These are phyloP conservation scores for Nasonia vitripennis DNA, from an alignment of 1,140 invertebrate species.

Conservation along the genomic window DNA sequence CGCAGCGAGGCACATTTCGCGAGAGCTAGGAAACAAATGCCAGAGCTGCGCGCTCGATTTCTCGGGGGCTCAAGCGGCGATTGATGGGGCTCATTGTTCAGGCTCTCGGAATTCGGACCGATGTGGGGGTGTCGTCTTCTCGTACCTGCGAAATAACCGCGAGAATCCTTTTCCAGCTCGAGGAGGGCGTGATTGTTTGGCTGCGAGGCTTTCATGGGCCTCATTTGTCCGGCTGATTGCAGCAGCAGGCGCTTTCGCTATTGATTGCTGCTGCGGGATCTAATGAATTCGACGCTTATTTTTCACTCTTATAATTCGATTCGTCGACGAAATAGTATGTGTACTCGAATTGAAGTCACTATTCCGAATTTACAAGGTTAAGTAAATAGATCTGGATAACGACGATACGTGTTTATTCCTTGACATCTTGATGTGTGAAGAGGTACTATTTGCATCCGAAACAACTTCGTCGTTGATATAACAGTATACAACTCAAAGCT, in stretches of 20 bases:
- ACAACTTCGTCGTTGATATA: too few species aligned
- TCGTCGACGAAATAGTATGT: too few species aligned
- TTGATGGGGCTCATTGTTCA: slow-evolving; percentile 48
- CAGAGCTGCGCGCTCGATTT: slow-evolving; percentile 18
- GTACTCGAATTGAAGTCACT: too few species aligned
- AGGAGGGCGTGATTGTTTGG: slow-evolving; percentile 41
- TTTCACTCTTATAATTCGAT: neutral
- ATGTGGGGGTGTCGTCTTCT: neutral
- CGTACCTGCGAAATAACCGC: slow-evolving; percentile 22
- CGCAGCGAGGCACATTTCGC: neutral
- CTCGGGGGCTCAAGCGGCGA: neutral
- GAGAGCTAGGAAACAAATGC: neutral
- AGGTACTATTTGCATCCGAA: too few species aligned
- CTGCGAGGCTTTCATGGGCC: neutral
- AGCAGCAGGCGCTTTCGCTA: neutral
- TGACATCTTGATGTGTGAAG: too few species aligned
- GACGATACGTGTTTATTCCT: too few species aligned
- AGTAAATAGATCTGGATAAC: too few species aligned
- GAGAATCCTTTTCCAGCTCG: slow-evolving; percentile 16
- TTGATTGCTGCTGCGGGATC: neutral
- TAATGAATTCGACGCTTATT: neutral
- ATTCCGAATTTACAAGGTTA: too few species aligned
- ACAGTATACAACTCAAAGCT: too few species aligned
- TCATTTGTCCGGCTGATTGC: slow-evolving; percentile 18
- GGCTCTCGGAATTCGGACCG: slow-evolving; percentile 35